Base-by-base conservation (phyloP, 2,113 vertebrate species). In the Vulpes vulpes region DNA sequence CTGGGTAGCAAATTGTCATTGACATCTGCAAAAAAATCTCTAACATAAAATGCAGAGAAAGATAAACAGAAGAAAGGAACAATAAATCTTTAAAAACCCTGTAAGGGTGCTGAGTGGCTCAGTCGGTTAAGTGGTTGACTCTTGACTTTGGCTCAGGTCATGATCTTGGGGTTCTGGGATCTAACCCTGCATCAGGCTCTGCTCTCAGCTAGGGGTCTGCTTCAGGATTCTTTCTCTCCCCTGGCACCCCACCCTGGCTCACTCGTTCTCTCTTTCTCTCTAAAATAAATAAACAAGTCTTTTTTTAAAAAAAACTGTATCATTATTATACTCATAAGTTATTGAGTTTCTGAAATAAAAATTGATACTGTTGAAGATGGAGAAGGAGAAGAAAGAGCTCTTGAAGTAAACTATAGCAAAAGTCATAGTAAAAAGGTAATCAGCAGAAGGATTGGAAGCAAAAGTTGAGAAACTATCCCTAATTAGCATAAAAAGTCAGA, bases 391-490 rank as follows among this genome's bases (percentile, higher is more conserved):
- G n/a, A 87, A 15, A 35, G 32, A 78, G 19, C 14, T 38, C 65
- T 82, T 57, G 5, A 88, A 69, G 51, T 67, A 82, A 91, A 73
- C 2, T 49, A 51, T 32, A 82, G 27, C 4, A 32, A 49, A 85
- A 89, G 27, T 71, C 30, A 74, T 43, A 65, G 23, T 87, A 88
- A 88, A 64, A 79, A 55, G 6, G 1, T 84, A 62, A 79, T n/a
- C 6, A 71, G 62, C 5, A 79, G 6, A 85, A 69, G 49, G 12
- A 79, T 20, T 76, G 55, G 53, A 69, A 60, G 35, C n/a, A 57
- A 89, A 96, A 84, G 43, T 86, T 71, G 49, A 78, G 43, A 67
- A 92, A 78, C 83, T n/a, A 62, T 69, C 6, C 38, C 25, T 92
- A 55, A 55, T 38, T 76, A 35, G 32, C 20, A 83, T 67, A 20